A percentile compares a stretch with the other conserved stretches of the same genome.
phyloP scores from a whole-genome alignment of 2,113 vertebrate genomes.

The Cynocephalus volans region DNA sequence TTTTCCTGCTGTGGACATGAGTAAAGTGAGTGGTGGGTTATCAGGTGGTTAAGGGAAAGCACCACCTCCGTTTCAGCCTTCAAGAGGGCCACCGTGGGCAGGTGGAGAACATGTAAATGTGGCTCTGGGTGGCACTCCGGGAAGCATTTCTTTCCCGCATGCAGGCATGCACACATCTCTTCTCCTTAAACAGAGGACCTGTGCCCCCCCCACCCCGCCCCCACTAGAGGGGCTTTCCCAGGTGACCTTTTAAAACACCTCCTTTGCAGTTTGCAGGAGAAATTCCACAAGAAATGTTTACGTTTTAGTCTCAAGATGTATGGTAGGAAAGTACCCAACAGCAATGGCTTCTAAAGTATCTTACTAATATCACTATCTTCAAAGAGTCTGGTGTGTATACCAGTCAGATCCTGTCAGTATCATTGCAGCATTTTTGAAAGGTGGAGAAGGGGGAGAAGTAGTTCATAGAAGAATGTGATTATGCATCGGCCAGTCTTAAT shows the following conservation, averaged over 20 bases:
- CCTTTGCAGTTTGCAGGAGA: neutral
- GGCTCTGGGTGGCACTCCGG: neutral
- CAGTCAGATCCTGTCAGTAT: neutral
- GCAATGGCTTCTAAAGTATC: neutral
- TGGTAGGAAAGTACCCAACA: no score
- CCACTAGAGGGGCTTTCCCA: no score
- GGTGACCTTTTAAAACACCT: neutral
- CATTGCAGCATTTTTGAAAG: neutral
- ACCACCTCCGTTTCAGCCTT: neutral
- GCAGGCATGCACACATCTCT: neutral
- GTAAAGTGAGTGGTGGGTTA: neutral
- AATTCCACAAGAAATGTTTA: neutral
- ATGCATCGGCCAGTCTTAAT: neutral
- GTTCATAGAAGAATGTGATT: neutral
- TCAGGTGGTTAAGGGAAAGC: no score
- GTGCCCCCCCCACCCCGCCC: no score
- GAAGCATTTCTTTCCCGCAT: neutral
- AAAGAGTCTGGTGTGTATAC: neutral
- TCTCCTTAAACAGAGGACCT: neutral
- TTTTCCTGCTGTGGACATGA: neutral
- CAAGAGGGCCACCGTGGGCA: neutral
- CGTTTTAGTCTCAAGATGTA: neutral
- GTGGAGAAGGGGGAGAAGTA: neutral
- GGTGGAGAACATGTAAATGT: rapidly evolving
- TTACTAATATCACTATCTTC: neutral